Percentiles rank a stretch among this genome's conserved stretches.
phyloP scores from a whole-genome alignment of 2,888 invertebrate species.

The Corythucha ciliata region DNA sequence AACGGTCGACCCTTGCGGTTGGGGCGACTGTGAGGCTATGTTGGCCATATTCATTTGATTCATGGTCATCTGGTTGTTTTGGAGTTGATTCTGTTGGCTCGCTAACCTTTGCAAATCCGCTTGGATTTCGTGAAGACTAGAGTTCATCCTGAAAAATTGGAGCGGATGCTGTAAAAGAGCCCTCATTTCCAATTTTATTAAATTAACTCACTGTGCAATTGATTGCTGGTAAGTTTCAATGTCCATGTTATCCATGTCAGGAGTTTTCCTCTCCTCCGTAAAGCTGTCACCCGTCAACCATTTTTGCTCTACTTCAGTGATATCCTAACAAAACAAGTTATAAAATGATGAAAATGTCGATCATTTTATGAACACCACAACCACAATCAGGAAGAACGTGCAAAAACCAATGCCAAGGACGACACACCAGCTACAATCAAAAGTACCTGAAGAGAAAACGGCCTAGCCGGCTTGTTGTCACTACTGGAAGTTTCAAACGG shows the following conservation, averaged over 20 bases:
- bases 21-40: constrained; percentile 45
- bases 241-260: constrained; percentile 71
- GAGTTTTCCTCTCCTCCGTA: constrained; percentile 57
- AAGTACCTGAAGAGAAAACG: constrained; percentile 52
- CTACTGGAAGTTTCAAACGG: constrained; percentile 24
- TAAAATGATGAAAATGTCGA: not conserved
- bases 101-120: constrained; percentile 85
- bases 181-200: constrained; percentile 3
- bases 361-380: constrained; percentile 1
- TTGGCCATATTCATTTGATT: constrained; percentile 15
- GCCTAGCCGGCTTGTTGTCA: constrained; percentile 47
- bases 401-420: not conserved
- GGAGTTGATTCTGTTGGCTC: constrained; percentile 69
- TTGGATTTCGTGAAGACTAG: constrained; percentile 87
- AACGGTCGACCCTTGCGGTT: no score
- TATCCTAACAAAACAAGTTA: constrained; percentile 45
- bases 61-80: constrained; percentile 38
- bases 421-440: not conserved
- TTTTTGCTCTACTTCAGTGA: constrained; percentile 53
- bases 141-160: constrained; percentile 62
- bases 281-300: constrained; percentile 53
- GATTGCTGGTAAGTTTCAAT: constrained; percentile 74
- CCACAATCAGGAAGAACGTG: not conserved
- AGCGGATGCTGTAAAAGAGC: constrained; percentile 5
- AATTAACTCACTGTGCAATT: constrained; percentile 60